Base-by-base conservation (phyloP, 2,113 vertebrate genomes). In the Heterochromis multidens region DNA sequence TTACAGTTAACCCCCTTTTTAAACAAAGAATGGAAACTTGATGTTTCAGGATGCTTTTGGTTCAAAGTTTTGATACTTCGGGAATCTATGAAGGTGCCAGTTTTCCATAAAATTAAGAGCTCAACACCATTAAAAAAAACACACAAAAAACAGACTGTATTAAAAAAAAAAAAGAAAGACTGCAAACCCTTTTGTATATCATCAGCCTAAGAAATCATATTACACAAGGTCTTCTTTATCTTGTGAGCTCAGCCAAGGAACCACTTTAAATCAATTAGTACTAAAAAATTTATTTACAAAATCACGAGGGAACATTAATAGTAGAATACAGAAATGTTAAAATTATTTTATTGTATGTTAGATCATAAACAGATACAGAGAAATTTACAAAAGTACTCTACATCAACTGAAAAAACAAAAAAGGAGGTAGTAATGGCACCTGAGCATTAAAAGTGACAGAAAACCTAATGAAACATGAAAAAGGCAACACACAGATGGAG, bases 391-490 rank as follows among this genome's bases (percentile, higher is more conserved):
- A 49, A 57, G 14, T 46, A 79, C n/a, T 21, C 21, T 2, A 58
- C 3, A 58, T 67, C 3, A 81, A 61, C 80, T 79, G 25, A 25
- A 14, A 60, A 40, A 79, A 65, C 7, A 46, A 31, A 13, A 54
- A n/a, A 74, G 46, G 86, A 92, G 84, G 92, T 91, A 93, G 90
- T 87, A 72, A 82, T 40, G 1, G 13, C 54, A 61, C 29, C 57
- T 79, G 79, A 83, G 81, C 62, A 59, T 40, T 79, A 62, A 37
- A 46, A 54, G 23, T 77, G 77, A 79, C 6, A 33, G 23, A 56
- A 77, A 25, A 67, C 27, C 60, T 9, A 33, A 58, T 23, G 19
- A 87, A 92, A 65, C n/a, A 12, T 58, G 3, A 70, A 54, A 85
- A 35, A 79, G 7, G 10, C 29, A 63, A 37, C 2, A 9, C n/a